Evolutionary conservation across 2,888 invertebrate genomes (phyloP).

Genomic region (Fragum sueziense): DNA sequence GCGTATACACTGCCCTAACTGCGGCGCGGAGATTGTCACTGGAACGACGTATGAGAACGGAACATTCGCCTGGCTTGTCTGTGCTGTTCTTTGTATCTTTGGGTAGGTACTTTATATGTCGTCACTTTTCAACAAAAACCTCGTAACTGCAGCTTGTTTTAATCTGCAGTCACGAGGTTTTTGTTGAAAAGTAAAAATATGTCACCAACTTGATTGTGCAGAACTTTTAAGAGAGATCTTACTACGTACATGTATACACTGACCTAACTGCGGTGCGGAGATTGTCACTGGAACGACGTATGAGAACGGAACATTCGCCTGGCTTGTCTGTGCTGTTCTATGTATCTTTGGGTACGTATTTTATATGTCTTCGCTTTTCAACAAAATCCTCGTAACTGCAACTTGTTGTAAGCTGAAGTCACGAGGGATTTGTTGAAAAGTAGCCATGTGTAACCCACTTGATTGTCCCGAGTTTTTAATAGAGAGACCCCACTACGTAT

Average conservation of each 20-base stretch:
- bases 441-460: no score
- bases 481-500: constrained; percentile 74
- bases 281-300: constrained; percentile 76
- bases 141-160: no score
- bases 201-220: constrained; percentile 69
- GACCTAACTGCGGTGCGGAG: constrained; percentile 78
- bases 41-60: constrained; percentile 77
- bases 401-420: no score
- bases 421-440: no score
- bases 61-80: constrained; percentile 78
- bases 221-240: constrained; percentile 73
- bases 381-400: no score
- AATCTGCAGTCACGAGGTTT: no score
- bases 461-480: constrained; percentile 71
- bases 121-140: no score
- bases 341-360: constrained; percentile 77
- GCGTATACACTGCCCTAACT: constrained; percentile 76
- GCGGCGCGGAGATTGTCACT: constrained; percentile 77
- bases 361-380: no score
- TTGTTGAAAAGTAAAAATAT: no score
- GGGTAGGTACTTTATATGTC: constrained; percentile 72
- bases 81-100: constrained; percentile 76
- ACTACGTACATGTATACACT: constrained; percentile 71
- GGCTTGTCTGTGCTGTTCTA: constrained; percentile 76
- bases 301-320: constrained; percentile 78